Percentiles rank a stretch among this genome's conserved stretches.
Conservation (phyloP, 2,113 vertebrate species). For the Melanocharis versteri region DNA sequence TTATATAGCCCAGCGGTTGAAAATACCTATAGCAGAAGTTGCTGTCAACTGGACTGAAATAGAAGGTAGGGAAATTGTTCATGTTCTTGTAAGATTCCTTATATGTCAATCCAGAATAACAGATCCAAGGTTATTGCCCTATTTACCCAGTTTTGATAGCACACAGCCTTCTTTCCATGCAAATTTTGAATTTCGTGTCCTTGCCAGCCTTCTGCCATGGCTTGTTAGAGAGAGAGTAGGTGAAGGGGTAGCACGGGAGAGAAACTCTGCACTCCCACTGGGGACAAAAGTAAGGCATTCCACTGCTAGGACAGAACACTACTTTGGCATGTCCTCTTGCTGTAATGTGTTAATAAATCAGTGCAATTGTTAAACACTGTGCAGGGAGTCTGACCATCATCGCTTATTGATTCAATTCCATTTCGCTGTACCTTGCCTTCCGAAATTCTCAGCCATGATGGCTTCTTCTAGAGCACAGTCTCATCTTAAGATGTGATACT, state of each 20-base stretch:
- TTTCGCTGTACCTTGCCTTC: neutral
- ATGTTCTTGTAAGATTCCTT: neutral
- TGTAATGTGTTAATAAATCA: neutral
- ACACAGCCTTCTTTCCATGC: neutral
- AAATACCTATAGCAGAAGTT: slow-evolving; percentile 92
- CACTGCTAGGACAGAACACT: neutral
- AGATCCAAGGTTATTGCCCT: neutral
- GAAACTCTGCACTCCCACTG: neutral
- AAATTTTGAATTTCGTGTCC: neutral
- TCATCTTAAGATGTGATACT: neutral
- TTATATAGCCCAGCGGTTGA: slow-evolving; percentile 89
- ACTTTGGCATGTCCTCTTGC: neutral
- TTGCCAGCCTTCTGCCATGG: neutral
- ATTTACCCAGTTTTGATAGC: neutral
- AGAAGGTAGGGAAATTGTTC: slow-evolving; percentile 80
- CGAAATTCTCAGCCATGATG: neutral
- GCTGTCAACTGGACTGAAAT: slow-evolving; percentile 99
- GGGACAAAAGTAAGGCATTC: neutral
- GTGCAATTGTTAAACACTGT: neutral
- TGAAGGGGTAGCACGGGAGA: neutral
- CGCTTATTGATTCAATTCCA: neutral
- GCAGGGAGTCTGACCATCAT: neutral
- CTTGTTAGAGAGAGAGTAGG: neutral
- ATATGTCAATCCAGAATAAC: neutral
- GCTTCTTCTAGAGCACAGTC: neutral